Base-by-base conservation (phyloP, 2,888 invertebrate genomes). In the Melinaea menophilus region DNA sequence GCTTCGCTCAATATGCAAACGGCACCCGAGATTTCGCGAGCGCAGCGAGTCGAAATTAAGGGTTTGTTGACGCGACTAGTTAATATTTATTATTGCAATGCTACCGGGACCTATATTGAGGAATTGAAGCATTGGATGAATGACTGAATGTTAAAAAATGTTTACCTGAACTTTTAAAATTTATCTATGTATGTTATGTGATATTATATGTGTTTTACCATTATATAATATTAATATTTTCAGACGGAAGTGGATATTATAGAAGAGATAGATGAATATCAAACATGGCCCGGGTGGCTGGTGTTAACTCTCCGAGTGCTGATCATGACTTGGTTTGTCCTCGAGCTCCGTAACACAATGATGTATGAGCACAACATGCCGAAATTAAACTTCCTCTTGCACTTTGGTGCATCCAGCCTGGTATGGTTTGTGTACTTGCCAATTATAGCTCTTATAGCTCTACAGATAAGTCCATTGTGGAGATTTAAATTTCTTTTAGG, bases 391-490 rank as follows among this genome's bases (percentile, higher is more conserved):
- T 99, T 99, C 85, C 93, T 99, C 62, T 93, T 98, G 58, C 99
- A 99, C 83, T 97, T 99, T 84, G 99, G 98, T 61, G 99, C 99
- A 12, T 98, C 98, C 13, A 98, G 98, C 79, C 92, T 99, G 48
- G 99, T 99, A 11, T 99, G 99, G 99, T 98, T 99, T 81, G 97
- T 98, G 73, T 99, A 99, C 85, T 92, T 99, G 78, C 98, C 99
- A 11, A 95, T 98, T 66, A 95, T 99, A 71, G 98, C 98, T 62
- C 93, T 99, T 61, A 95, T 99, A 72, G 97, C 98, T 11, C 92
- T 98, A 61, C 97, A 98, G 89, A 95, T 99, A 61, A 97, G 97
- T 67, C 95, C 98, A 55, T 91, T 99, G 75, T 99, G 98, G 98
- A 94, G 98, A 87, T 97, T 96, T 85, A 99, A 99, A 89, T 93